phyloP scores from a whole-genome alignment of 2,888 invertebrate species.

The Tillus elongatus region DNA sequence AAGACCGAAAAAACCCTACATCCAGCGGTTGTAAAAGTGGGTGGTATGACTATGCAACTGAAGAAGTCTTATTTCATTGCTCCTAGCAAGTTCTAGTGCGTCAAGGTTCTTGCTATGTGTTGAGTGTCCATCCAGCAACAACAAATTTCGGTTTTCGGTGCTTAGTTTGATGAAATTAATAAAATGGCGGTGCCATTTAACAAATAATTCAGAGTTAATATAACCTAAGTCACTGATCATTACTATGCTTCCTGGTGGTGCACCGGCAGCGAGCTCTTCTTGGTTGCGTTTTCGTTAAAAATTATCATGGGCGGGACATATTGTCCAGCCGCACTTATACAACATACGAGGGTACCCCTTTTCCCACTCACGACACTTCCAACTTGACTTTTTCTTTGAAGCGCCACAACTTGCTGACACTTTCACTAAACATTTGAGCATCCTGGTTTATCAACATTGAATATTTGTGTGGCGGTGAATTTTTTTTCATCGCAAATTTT shows the following conservation, averaged over 20 bases:
- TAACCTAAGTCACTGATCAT: conserved; percentile 3
- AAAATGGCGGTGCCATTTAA: conserved; percentile 2
- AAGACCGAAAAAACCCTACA: conserved; percentile 1
- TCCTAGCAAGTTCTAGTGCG: conserved; percentile 1
- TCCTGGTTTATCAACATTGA: too few relatives aligned
- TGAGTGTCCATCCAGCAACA: conserved; percentile 3
- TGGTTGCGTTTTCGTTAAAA: neutral
- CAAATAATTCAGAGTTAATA: conserved; percentile 2
- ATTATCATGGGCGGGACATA: conserved; percentile 1
- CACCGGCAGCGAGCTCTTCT: neutral
- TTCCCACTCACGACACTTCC: neutral
- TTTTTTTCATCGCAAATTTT: too few relatives aligned
- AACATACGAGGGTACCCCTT: conserved; percentile 3
- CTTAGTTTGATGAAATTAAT: conserved; percentile 1
- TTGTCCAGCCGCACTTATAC: too few relatives aligned
- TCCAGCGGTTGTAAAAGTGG: neutral
- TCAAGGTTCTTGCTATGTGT: too few relatives aligned
- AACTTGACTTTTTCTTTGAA: conserved; percentile 1
- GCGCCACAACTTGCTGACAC: neutral
- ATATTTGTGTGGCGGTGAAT: too few relatives aligned
- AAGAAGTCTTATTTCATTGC: neutral
- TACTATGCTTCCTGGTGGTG: conserved; percentile 1
- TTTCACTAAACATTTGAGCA: neutral
- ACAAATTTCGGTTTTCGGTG: neutral
- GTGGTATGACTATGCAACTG: conserved; percentile 1